Evolutionary conservation across 2,797 vertebrate species (phyloP), one percentile per base, ranked within the genome.

Genomic region (Trachurus trachurus): DNA sequence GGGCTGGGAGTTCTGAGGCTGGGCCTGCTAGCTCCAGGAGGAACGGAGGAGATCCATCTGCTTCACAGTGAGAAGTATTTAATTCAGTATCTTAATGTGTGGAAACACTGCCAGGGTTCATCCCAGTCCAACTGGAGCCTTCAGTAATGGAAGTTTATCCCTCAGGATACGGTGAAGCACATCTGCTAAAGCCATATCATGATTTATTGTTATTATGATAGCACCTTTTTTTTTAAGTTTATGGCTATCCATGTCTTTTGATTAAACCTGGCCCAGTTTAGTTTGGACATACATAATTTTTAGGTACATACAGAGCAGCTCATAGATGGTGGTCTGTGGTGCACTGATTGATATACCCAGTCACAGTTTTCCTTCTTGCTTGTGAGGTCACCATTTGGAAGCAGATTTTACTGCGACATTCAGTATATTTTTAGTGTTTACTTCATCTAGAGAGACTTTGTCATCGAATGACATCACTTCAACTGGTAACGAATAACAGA

Each of bases 11-110:
- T 85, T 31, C 95, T 87, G 75, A 96, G 96, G 60, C 71, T 98
- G 37, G 97, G 96, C 9, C 83, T 97, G 34, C 73, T 98, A 1
- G 93, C 95, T 21, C 87, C 94, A 10, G 97, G 97, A 83, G 92
- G 95, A 56, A 93, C 96, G 7, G 94, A 95, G 80, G 92, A 95
- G 77, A 80, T 98, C 71, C 76, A 89, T 39, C 86, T 98, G 49
- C 88, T 96, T 52, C 93, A 95, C 86, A 89, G 97, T 97, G 85
- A 92, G 89, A 44, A 59, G 44, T 9, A 57, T 45, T 26, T 74
- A 52, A 73, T 58, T n/a, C 19, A 17, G 11, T 65, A 9, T 58
- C 39, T 75, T 34, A 31, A 75, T 63, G 60, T 56, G 42, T 57
- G 73, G 54, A 74, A 62, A 72, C 16, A 6, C 17, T 42, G 56